These are phyloP conservation scores for Macquaria ambigua DNA, from an alignment of 2,113 vertebrate species.

Conservation along the genomic window DNA sequence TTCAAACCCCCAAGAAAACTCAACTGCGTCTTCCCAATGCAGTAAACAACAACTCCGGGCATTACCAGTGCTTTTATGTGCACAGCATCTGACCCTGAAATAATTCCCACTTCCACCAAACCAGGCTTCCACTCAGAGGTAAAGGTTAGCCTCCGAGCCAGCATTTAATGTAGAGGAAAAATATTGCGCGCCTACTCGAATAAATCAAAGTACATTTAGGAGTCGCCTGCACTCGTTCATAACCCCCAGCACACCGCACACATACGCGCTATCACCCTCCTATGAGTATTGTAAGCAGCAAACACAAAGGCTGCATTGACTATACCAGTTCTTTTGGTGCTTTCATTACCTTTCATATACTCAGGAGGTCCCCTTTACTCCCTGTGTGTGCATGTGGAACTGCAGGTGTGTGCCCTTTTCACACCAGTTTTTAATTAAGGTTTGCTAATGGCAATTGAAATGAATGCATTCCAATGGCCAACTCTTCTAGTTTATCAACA, in stretches of 20 bases:
- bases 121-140: conserved; percentile 47
- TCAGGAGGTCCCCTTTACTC: conserved; percentile 25
- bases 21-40: conserved; percentile 16
- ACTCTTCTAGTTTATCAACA: conserved; percentile 61
- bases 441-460: conserved; percentile 58
- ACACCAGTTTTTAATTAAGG: conserved; percentile 55
- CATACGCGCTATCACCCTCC: conserved; percentile 30
- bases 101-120: conserved; percentile 56
- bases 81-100: conserved; percentile 68
- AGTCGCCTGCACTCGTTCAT: conserved; percentile 44
- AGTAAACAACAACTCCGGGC: conserved; percentile 58
- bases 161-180: conserved; percentile 67
- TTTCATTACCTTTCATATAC: conserved; percentile 54
- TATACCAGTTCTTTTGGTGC: not conserved
- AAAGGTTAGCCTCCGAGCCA: conserved; percentile 70
- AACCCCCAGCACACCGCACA: conserved; percentile 29
- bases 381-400: conserved; percentile 22
- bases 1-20: conserved; percentile 27
- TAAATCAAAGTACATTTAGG: conserved; percentile 74
- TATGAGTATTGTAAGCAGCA: conserved; percentile 31
- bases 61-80: conserved; percentile 60
- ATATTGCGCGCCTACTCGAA: conserved; percentile 53
- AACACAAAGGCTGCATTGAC: conserved; percentile 60
- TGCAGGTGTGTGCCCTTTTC: conserved; percentile 25
- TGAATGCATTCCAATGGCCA: conserved; percentile 48